Evolutionary conservation across 1,140 invertebrate species (phyloP).

Genomic region (Samia ricini): DNA sequence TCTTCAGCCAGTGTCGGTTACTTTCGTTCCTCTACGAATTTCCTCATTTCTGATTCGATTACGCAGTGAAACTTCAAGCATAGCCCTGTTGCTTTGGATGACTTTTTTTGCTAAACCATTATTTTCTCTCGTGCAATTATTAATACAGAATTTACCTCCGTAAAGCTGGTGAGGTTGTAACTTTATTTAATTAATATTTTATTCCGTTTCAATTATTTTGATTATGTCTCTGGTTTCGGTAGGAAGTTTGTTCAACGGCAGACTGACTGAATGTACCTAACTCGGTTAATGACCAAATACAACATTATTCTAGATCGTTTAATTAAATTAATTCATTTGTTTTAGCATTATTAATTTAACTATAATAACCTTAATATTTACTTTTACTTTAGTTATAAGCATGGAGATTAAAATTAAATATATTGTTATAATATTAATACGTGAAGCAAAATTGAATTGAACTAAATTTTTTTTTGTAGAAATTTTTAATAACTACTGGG

Average conservation of each 20-base stretch:
- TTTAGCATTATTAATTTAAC: not conserved
- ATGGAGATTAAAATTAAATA: no score
- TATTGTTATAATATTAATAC: no score
- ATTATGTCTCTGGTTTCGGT: not conserved
- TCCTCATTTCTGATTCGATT: no score
- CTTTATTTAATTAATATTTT: not conserved
- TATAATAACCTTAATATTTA: no score
- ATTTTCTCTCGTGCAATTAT: not conserved
- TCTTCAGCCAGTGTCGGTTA: no score
- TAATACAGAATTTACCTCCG: not conserved
- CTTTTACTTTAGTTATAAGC: no score
- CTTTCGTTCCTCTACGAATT: no score
- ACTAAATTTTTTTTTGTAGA: no score
- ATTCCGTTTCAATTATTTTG: not conserved
- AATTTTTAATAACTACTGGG: no score
- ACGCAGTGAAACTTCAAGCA: no score
- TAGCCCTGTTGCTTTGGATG: no score
- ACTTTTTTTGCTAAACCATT: not conserved
- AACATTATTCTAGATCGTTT: not conserved
- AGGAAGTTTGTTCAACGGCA: not conserved
- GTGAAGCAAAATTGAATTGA: no score
- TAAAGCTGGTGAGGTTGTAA: not conserved
- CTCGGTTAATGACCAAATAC: not conserved
- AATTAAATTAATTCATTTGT: not conserved
- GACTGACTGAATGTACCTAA: not conserved